These are phyloP conservation scores for Setophaga kirtlandii DNA, from an alignment of 2,113 vertebrate genomes.

Conservation along the genomic window DNA sequence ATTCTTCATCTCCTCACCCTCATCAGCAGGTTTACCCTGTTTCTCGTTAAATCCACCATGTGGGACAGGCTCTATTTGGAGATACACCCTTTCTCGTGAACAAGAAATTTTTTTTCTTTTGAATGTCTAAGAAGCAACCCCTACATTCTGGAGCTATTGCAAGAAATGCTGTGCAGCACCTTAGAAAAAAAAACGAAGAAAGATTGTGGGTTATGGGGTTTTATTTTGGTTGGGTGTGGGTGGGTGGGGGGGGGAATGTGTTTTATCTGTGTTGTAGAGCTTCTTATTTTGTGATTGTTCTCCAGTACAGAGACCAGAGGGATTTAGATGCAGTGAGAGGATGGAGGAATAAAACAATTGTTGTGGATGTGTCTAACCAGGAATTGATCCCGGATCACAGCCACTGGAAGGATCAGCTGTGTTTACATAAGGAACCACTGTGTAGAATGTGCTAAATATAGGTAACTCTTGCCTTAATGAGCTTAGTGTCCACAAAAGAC, in stretches of 20 bases:
- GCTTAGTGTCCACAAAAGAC: background rate
- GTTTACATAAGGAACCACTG: background rate
- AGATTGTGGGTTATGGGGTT: background rate
- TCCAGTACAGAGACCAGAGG: background rate
- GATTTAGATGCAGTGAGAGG: background rate
- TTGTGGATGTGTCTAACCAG: background rate
- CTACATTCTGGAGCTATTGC: background rate
- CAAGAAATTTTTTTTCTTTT: background rate
- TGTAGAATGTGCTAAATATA: background rate
- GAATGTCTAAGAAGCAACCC: background rate
- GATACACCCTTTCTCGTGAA: background rate
- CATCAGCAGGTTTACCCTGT: background rate
- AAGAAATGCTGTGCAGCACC: background rate
- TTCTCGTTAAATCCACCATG: background rate
- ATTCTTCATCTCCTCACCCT: no score
- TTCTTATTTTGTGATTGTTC: background rate
- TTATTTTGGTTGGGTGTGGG: background rate
- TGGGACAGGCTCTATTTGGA: background rate
- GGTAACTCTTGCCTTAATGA: background rate
- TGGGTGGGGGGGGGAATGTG: background rate
- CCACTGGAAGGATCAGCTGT: background rate
- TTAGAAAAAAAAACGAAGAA: background rate
- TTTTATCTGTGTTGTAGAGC: background rate
- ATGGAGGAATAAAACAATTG: background rate
- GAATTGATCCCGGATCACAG: background rate